Evolutionary conservation across 1,140 invertebrate genomes (phyloP).

Genomic region (Penaeus japonicus): DNA sequence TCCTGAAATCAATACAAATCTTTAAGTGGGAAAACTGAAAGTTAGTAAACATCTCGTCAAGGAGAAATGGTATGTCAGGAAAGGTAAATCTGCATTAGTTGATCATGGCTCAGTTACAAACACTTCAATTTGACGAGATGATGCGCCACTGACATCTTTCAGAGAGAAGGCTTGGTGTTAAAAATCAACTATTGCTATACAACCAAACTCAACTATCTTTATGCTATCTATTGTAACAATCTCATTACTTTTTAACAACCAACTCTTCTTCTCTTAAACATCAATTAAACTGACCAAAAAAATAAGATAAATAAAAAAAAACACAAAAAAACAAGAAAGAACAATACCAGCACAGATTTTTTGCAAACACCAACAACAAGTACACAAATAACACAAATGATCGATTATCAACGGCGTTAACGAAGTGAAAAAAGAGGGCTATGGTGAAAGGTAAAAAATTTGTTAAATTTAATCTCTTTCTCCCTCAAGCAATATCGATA

Average conservation of each 20-base stretch:
- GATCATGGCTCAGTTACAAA: background rate
- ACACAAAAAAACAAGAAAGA: background rate
- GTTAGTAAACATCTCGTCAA: constrained; percentile 24
- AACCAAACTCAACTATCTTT: background rate
- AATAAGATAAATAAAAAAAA: too few species aligned
- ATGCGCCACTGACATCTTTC: constrained; percentile 6
- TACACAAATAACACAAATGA: constrained; percentile 9
- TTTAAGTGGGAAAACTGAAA: constrained; percentile 40
- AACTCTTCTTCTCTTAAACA: too few species aligned
- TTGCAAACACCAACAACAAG: constrained; percentile 33
- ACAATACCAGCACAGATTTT: constrained; percentile 35
- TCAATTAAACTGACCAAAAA: too few species aligned
- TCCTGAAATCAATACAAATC: constrained; percentile 49
- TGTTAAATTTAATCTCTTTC: too few species aligned
- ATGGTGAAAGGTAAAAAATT: background rate
- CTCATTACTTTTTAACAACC: too few species aligned
- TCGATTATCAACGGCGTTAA: constrained; percentile 42
- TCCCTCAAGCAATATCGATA: background rate
- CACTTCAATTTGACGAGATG: constrained; percentile 25
- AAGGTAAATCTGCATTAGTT: background rate
- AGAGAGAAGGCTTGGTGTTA: background rate
- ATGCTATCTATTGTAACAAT: too few species aligned
- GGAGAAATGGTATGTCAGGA: background rate
- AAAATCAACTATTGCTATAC: background rate
- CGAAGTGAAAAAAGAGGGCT: constrained; percentile 3